These are phyloP conservation scores for Hystrix brachyura DNA, from an alignment of 2,113 vertebrate genomes.

Conservation along the genomic window DNA sequence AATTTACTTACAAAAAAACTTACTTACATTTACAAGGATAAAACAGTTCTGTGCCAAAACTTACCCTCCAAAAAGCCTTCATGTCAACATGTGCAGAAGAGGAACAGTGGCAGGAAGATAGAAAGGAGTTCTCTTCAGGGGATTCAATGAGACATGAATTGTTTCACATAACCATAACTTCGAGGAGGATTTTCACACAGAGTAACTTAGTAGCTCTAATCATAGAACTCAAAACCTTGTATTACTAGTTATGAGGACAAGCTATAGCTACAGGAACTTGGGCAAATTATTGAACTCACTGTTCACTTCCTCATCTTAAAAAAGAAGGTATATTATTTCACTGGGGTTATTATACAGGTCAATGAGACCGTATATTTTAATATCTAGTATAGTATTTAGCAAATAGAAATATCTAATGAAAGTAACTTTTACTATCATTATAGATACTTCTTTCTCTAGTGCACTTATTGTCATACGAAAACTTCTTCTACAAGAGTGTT, in stretches of 20 bases:
- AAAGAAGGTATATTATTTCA: neutral
- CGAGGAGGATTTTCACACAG: neutral
- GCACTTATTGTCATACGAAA: slow-evolving; percentile 27
- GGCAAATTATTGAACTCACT: neutral
- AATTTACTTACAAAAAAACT: neutral
- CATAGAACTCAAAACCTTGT: neutral
- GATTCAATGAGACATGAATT: neutral
- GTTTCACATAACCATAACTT: neutral
- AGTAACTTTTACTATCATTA: neutral
- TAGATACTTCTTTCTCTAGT: neutral
- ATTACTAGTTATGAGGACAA: neutral
- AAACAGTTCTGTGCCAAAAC: slow-evolving; percentile 47
- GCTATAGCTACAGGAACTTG: neutral
- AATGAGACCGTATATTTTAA: slow-evolving; percentile 35
- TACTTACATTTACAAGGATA: slow-evolving; percentile 46
- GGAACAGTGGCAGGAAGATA: neutral
- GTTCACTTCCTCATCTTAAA: slow-evolving; percentile 8
- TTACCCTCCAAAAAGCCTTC: neutral
- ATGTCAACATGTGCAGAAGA: neutral
- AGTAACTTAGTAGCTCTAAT: slow-evolving; percentile 14
- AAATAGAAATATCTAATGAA: slow-evolving; percentile 42
- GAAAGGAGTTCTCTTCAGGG: neutral
- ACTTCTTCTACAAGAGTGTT: neutral
- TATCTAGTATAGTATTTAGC: neutral
- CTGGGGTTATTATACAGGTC: neutral